Percentiles rank a stretch among this genome's conserved stretches.
phyloP scores from a whole-genome alignment of 2,888 invertebrate species.

The Leptopilina myrica region DNA sequence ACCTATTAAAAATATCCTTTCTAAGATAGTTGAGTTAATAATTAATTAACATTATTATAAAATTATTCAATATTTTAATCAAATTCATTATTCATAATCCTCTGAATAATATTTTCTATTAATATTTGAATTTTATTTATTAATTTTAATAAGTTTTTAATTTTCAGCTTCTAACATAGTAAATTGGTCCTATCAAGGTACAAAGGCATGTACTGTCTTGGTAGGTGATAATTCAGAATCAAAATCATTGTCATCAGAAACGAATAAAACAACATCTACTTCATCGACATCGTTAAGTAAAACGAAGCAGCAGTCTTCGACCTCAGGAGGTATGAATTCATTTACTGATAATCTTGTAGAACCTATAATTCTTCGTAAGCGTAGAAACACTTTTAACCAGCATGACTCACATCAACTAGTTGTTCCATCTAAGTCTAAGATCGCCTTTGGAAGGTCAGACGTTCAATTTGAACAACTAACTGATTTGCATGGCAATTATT shows the following conservation, averaged over 20 bases:
- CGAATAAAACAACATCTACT: slow-evolving; percentile 83
- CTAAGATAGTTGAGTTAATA: too few species aligned
- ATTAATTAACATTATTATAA: too few species aligned
- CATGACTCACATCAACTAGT: slow-evolving; percentile 76
- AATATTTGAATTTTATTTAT: too few species aligned
- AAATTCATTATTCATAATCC: too few species aligned
- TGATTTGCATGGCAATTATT: slow-evolving; percentile 59
- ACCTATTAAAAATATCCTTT: too few species aligned
- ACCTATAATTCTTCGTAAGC: slow-evolving; percentile 78
- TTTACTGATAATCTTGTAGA: slow-evolving; percentile 74
- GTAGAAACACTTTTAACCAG: slow-evolving; percentile 83
- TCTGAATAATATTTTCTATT: too few species aligned
- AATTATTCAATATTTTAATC: too few species aligned
- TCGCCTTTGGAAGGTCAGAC: not conserved
- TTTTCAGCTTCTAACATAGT: slow-evolving; percentile 87
- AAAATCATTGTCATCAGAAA: slow-evolving; percentile 84
- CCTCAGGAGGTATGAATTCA: slow-evolving; percentile 77
- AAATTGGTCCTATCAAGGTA: slow-evolving; percentile 90
- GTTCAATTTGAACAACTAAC: slow-evolving; percentile 40
- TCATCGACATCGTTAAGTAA: slow-evolving; percentile 81
- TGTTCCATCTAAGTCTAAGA: slow-evolving; percentile 57
- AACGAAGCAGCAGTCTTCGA: slow-evolving; percentile 70
- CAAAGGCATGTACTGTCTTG: slow-evolving; percentile 90
- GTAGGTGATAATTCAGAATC: slow-evolving; percentile 87
- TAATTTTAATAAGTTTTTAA: not conserved